Base-by-base conservation (phyloP, 2,113 vertebrate species). In the Carassius carassius region DNA sequence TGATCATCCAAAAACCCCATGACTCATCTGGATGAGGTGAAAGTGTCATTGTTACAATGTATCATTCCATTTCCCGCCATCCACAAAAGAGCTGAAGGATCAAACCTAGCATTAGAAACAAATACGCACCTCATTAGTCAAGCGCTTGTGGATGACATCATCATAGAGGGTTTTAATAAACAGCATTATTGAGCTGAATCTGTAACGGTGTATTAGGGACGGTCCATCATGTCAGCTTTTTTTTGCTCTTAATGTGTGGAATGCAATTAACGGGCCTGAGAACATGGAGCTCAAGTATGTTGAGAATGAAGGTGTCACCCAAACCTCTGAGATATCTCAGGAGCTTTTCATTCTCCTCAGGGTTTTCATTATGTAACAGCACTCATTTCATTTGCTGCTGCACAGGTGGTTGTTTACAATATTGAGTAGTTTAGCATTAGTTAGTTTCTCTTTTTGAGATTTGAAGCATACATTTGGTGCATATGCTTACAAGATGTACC, bases 231-330 rank as follows among this genome's bases (percentile, higher is more conserved):
- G 37, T 17, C 19, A 0, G 10, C 4, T 4, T 54, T 16, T 17
- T 17, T 51, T 29, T 19, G 12, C 1, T 37, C 11, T 51, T 49
- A 67, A 23, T n/a, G 35, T n/a, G 16, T 32, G 81, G 81, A 80
- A 84, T 84, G 67, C 65, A 17, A 16, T 23, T 14, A 72, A 25
- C 25, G 25, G 25, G 41, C 60, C 60, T 78, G 58, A 63, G 74
- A 78, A 79, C 76, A 17, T 16, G 7, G 19, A 63, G 63, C 32
- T 44, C 1, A 84, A 63, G 81, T 84, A 84, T 88, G 87, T n/a
- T 62, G 3, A 51, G 56, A 84, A 84, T 84, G 78, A 84, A 83
- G 82, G 78, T 86, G 81, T 86, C 74, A 63, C 58, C 19, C 12
- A 12, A 16, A 17, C 11, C 77, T 32, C 21, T 0, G 77, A n/a